A percentile compares a stretch with the other conserved stretches of the same genome.
Evolutionary conservation across 2,888 invertebrate genomes (phyloP).

Genomic region (Coelopa pilipes): DNA sequence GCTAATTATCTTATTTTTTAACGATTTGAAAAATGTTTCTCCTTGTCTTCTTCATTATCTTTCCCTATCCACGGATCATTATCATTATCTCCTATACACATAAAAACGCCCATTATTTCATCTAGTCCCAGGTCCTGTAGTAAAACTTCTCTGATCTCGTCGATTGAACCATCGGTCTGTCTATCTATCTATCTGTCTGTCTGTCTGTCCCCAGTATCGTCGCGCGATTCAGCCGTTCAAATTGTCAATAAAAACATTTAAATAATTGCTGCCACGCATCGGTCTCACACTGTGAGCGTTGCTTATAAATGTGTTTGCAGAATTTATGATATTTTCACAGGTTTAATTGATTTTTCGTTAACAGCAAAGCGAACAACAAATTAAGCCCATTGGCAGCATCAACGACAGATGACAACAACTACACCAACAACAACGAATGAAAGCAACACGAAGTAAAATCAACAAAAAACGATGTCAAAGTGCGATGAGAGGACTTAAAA

Average conservation of each 20-base stretch:
- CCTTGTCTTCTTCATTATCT: too few species aligned
- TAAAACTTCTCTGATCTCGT: neutral
- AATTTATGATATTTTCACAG: conserved; percentile 62
- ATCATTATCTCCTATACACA: too few species aligned
- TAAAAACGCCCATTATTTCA: too few species aligned
- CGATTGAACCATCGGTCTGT: neutral
- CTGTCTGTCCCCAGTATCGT: neutral
- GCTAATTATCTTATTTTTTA: too few species aligned
- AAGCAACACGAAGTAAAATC: neutral
- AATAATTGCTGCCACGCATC: conserved; percentile 31
- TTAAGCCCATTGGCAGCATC: too few species aligned
- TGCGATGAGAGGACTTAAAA: neutral
- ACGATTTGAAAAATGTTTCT: too few species aligned
- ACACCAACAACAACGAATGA: neutral
- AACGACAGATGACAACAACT: neutral
- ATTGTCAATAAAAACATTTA: conserved; percentile 32
- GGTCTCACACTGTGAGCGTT: conserved; percentile 31
- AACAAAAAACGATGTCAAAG: neutral
- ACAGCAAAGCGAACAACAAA: neutral
- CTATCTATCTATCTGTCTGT: neutral
- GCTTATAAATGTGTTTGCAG: conserved; percentile 23
- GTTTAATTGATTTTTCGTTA: conserved; percentile 59
- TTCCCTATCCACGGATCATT: too few species aligned
- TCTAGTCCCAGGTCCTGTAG: too few species aligned
- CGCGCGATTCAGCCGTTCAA: conserved; percentile 3